Percentiles rank a stretch among this genome's conserved stretches.
phyloP scores from a whole-genome alignment of 2,888 invertebrate species.

The Melanostoma scalare region DNA sequence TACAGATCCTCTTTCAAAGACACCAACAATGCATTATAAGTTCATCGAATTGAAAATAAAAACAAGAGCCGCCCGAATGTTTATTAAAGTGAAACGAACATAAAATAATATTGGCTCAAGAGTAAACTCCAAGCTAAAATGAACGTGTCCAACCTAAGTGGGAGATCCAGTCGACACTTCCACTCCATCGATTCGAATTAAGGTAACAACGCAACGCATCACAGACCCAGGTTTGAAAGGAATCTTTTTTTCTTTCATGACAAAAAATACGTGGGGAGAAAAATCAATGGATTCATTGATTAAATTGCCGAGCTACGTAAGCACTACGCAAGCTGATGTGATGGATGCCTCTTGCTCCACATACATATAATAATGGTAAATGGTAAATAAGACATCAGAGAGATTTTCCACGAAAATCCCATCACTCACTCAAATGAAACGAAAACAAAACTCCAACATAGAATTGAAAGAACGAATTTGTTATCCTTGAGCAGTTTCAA shows the following conservation, averaged over 20 bases:
- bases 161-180: constrained; percentile 72
- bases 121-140: constrained; percentile 35
- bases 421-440: constrained; percentile 67
- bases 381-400: constrained; percentile 59
- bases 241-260: constrained; percentile 40
- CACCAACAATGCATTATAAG: constrained; percentile 56
- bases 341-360: constrained; percentile 24
- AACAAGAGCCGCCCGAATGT: constrained; percentile 51
- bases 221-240: constrained; percentile 20
- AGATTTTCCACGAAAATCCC: constrained; percentile 64
- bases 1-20: constrained; percentile 60
- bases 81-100: constrained; percentile 58
- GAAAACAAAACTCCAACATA: constrained; percentile 62
- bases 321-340: constrained; percentile 1
- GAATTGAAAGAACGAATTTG: constrained; percentile 68
- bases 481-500: constrained; percentile 66
- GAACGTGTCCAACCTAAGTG: constrained; percentile 69
- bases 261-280: constrained; percentile 21
- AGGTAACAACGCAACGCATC: constrained; percentile 18
- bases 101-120: constrained; percentile 46
- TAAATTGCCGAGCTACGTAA: constrained; percentile 46
- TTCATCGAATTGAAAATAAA: constrained; percentile 67
- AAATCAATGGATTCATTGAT: constrained; percentile 64
- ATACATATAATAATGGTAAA: constrained; percentile 43
- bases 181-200: constrained; percentile 67